Conservation (phyloP, 2,113 vertebrate genomes). For the Melanocharis versteri region DNA sequence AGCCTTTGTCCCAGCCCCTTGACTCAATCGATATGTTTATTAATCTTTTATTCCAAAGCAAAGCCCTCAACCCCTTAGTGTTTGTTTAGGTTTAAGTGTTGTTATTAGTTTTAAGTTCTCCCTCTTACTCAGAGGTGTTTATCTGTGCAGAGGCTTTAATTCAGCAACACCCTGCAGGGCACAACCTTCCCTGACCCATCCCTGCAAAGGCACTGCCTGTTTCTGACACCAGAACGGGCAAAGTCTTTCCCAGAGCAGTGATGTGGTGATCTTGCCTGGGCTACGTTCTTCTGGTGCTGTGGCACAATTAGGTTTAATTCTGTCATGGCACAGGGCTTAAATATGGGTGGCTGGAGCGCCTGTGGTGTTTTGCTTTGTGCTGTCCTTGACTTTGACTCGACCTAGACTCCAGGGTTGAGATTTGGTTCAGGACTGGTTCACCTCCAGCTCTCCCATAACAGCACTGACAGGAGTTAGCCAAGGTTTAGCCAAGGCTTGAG, state of each 20-base stretch:
- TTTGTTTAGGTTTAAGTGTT: constrained; percentile 13
- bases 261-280: neutral
- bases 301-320: neutral
- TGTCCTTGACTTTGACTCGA: neutral
- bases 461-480: neutral
- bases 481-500: neutral
- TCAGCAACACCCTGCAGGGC: neutral
- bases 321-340: neutral
- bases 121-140: neutral
- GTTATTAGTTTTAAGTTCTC: neutral
- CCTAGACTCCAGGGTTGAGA: neutral
- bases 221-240: neutral
- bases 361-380: neutral
- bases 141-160: neutral
- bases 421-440: neutral
- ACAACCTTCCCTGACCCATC: neutral
- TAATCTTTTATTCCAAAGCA: constrained; percentile 36
- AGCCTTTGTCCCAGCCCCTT: constrained; percentile 50
- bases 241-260: neutral
- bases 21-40: neutral
- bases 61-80: neutral
- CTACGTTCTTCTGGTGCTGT: neutral
- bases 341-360: neutral
- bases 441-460: neutral
- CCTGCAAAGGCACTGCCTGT: neutral